Percentiles rank a stretch among this genome's conserved stretches.
Evolutionary conservation across 1,140 invertebrate genomes (phyloP).

Genomic region (Diorhabda sublineata): DNA sequence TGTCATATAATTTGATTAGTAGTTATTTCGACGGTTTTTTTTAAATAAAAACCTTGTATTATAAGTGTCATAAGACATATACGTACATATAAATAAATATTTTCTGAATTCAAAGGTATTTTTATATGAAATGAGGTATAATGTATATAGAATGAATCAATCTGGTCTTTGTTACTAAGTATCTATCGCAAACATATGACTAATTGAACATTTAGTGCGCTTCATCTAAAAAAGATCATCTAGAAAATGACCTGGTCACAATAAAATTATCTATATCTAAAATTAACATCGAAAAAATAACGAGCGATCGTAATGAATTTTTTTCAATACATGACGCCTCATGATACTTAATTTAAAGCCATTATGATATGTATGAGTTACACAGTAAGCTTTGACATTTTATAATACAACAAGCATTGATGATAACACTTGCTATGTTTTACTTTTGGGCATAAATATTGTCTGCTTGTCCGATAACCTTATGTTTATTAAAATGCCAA

Average conservation of each 20-base stretch:
- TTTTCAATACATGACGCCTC: not conserved
- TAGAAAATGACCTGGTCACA: not conserved
- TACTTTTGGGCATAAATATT: slow-evolving; percentile 1
- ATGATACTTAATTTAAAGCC: slow-evolving; percentile 27
- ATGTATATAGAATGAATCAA: no score
- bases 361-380: slow-evolving; percentile 38
- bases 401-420: slow-evolving; percentile 24
- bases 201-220: not conserved
- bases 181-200: no score
- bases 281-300: not conserved
- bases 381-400: slow-evolving; percentile 35
- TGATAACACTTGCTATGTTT: slow-evolving; percentile 9
- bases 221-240: not conserved
- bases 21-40: no score
- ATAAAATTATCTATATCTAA: not conserved
- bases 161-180: no score
- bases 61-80: no score
- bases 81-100: no score
- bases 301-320: not conserved
- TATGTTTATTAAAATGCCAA: no score
- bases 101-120: no score
- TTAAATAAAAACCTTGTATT: no score
- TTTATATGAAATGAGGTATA: no score
- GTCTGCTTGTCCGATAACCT: not conserved
- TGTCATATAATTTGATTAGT: no score